A percentile compares a stretch with the other conserved stretches of the same genome.
Conservation (phyloP, 1,140 invertebrate genomes). For the Tetramorium simillimum region DNA sequence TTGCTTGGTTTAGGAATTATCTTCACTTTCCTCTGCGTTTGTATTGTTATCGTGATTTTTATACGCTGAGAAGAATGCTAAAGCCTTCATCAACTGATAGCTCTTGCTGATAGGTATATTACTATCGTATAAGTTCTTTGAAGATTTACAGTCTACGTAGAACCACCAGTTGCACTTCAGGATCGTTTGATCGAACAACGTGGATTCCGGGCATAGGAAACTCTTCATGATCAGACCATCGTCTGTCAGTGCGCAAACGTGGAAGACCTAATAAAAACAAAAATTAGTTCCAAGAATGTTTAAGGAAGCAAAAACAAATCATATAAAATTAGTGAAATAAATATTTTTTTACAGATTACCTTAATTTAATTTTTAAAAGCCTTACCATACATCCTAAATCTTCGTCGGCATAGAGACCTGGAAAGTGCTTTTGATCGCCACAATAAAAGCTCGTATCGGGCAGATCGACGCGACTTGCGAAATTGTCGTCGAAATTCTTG, state of each 20-base stretch:
- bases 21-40: slow-evolving; percentile 44
- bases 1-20: slow-evolving; percentile 2
- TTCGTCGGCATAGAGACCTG: slow-evolving; percentile 95
- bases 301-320: neutral
- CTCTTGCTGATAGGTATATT: slow-evolving; percentile 96
- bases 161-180: slow-evolving; percentile 97
- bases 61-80: slow-evolving; percentile 94
- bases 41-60: slow-evolving; percentile 87
- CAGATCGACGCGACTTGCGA: slow-evolving; percentile 92
- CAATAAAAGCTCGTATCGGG: slow-evolving; percentile 95
- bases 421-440: slow-evolving; percentile 95
- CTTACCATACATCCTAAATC: slow-evolving; percentile 96
- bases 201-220: slow-evolving; percentile 95
- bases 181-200: slow-evolving; percentile 95
- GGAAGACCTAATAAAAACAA: slow-evolving; percentile 90
- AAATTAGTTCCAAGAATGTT: slow-evolving; percentile 54
- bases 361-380: neutral
- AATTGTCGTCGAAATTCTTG: slow-evolving; percentile 95
- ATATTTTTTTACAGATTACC: neutral
- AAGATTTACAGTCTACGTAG: slow-evolving; percentile 94
- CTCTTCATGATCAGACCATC: slow-evolving; percentile 95
- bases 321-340: neutral
- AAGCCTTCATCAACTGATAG: slow-evolving; percentile 95
- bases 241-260: slow-evolving; percentile 95
- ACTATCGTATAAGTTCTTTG: slow-evolving; percentile 92